Percentiles rank a stretch among this genome's conserved stretches.
These are phyloP conservation scores for Drosophila pullipes DNA, from an alignment of 2,888 invertebrate species.

Conservation along the genomic window DNA sequence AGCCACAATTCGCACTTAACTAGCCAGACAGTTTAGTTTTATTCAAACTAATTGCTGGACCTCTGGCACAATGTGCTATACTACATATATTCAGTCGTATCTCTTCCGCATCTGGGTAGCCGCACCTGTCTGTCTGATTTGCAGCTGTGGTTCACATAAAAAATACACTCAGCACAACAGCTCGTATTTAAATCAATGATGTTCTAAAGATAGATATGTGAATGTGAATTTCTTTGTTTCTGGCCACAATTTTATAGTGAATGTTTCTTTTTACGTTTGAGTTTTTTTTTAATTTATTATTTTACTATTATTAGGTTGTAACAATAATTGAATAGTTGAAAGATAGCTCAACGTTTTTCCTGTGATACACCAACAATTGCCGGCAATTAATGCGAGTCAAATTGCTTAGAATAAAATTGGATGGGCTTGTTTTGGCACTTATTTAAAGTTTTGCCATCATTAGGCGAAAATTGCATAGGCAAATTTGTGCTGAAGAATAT, in stretches of 20 bases:
- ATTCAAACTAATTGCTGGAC: slow-evolving; percentile 47
- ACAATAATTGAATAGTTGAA: not conserved
- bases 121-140: slow-evolving; percentile 34
- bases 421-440: slow-evolving; percentile 6
- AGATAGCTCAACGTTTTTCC: not conserved
- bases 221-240: not conserved
- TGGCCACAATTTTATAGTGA: not conserved
- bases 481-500: slow-evolving; percentile 38
- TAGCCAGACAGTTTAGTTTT: slow-evolving; percentile 41
- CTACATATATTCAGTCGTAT: slow-evolving; percentile 1
- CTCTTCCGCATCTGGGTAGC: slow-evolving; percentile 54
- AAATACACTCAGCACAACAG: slow-evolving; percentile 12
- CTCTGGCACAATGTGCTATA: slow-evolving; percentile 13
- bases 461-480: slow-evolving; percentile 51
- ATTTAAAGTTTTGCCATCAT: slow-evolving; percentile 39
- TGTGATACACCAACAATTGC: slow-evolving; percentile 36
- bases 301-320: not conserved
- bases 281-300: not conserved
- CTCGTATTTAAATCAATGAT: not conserved
- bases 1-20: slow-evolving; percentile 37
- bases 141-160: slow-evolving; percentile 48
- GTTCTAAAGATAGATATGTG: too few relatives aligned
- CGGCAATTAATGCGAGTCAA: slow-evolving; percentile 48
- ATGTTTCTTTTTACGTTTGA: not conserved
- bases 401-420: slow-evolving; percentile 37